Percentiles rank a stretch among this genome's conserved stretches.
Conservation (phyloP, 2,113 vertebrate genomes). For the Psittacula cyanocephala region DNA sequence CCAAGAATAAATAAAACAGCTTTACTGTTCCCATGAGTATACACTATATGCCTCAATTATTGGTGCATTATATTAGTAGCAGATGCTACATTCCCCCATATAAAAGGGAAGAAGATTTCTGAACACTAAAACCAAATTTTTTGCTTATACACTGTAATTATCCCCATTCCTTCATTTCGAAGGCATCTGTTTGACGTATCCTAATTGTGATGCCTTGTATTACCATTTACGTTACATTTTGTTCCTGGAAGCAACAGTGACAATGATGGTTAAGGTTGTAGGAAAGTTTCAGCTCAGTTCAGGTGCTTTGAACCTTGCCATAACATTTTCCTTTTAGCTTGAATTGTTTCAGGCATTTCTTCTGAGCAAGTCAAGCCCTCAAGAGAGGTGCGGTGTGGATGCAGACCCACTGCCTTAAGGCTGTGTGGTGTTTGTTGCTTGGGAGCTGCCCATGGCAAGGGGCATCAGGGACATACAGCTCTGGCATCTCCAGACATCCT, state of each 20-base stretch:
- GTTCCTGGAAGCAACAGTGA: neutral
- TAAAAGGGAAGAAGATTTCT: slow-evolving; percentile 58
- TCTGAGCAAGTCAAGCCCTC: neutral
- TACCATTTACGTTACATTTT: slow-evolving; percentile 3
- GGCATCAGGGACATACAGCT: neutral
- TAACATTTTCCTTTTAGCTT: neutral
- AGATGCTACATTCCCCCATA: slow-evolving; percentile 71
- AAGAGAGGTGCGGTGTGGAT: neutral
- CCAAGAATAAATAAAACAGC: slow-evolving; percentile 75
- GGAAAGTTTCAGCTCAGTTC: neutral
- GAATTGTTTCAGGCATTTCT: neutral
- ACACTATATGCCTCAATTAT: slow-evolving; percentile 66
- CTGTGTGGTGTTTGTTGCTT: neutral
- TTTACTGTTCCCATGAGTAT: slow-evolving; percentile 54
- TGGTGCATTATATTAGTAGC: slow-evolving; percentile 70
- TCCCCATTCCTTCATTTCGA: slow-evolving; percentile 37
- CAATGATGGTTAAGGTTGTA: neutral
- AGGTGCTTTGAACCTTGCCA: neutral
- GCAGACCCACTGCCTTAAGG: neutral
- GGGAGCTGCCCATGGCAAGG: neutral
- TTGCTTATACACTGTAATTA: slow-evolving; percentile 36
- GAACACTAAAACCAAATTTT: slow-evolving; percentile 65
- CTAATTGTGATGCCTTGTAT: neutral
- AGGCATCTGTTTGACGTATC: slow-evolving; percentile 8
- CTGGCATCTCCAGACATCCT: neutral